A percentile compares a stretch with the other conserved stretches of the same genome.
These are phyloP conservation scores for Callopanchax toddi DNA, from an alignment of 2,113 vertebrate species.

Conservation along the genomic window DNA sequence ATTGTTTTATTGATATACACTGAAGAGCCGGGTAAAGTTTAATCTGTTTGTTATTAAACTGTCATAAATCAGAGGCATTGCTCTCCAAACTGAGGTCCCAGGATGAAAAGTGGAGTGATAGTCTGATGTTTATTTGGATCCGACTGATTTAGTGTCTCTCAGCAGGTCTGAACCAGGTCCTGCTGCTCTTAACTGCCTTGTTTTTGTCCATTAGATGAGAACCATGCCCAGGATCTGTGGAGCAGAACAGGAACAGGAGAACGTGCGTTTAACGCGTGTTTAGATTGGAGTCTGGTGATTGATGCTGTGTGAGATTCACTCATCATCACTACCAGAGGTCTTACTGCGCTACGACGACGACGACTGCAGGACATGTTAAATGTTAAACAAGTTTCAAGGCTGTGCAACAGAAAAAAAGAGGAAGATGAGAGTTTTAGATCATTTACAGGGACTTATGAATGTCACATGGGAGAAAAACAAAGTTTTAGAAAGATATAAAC, in stretches of 20 bases:
- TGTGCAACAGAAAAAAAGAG: not conserved
- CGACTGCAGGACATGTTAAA: not conserved
- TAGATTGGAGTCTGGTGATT: constrained; percentile 65
- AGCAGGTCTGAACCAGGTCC: constrained; percentile 46
- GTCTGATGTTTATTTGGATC: constrained; percentile 60
- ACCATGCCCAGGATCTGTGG: constrained; percentile 57
- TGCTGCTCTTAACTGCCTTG: constrained; percentile 61
- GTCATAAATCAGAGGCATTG: constrained; percentile 46
- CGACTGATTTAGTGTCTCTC: constrained; percentile 69
- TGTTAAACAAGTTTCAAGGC: not conserved
- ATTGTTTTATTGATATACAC: not conserved
- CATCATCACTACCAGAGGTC: constrained; percentile 16
- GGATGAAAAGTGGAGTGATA: constrained; percentile 46
- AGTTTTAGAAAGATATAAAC: no score
- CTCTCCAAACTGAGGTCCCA: constrained; percentile 33
- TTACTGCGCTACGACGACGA: not conserved
- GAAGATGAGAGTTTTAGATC: not conserved
- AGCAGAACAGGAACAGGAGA: constrained; percentile 57
- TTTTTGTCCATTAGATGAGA: constrained; percentile 69
- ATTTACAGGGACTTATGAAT: no score
- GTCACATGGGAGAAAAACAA: no score
- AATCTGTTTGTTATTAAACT: constrained; percentile 27
- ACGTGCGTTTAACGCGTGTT: constrained; percentile 63
- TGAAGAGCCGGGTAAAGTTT: constrained; percentile 19
- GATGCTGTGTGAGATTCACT: constrained; percentile 60